Evolutionary conservation across 2,888 invertebrate genomes (phyloP), one percentile per base, ranked within the genome.

Genomic region (Chaetogeoica ovagalla): DNA sequence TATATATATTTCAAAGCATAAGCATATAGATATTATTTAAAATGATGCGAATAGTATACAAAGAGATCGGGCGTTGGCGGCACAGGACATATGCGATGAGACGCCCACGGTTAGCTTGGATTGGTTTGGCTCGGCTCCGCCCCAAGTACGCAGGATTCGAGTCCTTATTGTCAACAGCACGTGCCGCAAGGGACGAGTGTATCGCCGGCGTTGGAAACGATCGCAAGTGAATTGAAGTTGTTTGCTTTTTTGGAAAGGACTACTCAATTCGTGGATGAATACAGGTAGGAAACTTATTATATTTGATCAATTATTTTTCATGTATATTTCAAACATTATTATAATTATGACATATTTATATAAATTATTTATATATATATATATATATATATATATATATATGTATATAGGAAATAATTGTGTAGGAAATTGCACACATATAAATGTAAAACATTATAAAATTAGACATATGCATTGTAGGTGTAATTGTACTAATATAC

Each of bases 51-150:
- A 59, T 21, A 62, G 48, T 71, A 71, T 71, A 59, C 60, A 71
- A 39, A 71, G 69, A 23, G 52, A 69, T 77, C 59, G 77, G 77
- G 77, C 77, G 77, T 68, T 55, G 69, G 62, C 69, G 77, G 69
- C 69, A 70, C 62, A 55, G 77, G 77, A 70, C 77, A 79, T 79
- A 79, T 79, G 77, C 77, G 70, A 55, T 52, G 77, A 55, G 76
- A 60, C 76, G 62, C 69, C 70, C 62, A 39, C 52, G 39, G 63
- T 23, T 63, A 39, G n/a, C 37, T 2, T 37, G 57, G 62, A 70
- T 79, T 79, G 77, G 77, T 70, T 23, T 59, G 39, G 23, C 3
- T n/a, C 39, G 37, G 70, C 39, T 9, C 77, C 77, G 77, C 77
- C 39, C 21, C 55, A 39, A 63, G 55, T 55, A 71, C 63, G 70